Conservation (phyloP, 2,113 vertebrate species). For the Poeciliopsis prolifica region DNA sequence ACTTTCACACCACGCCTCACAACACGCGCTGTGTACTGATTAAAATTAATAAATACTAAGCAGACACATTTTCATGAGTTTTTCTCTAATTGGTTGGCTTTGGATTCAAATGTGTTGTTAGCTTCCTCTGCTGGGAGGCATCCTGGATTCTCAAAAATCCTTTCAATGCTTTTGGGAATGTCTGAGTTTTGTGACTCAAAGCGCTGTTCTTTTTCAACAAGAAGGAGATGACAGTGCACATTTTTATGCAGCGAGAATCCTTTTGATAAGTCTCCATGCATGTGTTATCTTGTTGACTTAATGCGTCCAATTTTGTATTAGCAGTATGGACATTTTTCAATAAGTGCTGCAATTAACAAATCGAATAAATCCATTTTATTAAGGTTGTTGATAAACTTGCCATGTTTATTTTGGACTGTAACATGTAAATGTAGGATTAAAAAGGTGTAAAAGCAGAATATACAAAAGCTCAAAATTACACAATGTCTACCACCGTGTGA, state of each 20-base stretch:
- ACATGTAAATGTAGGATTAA: too few species aligned
- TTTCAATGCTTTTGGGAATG: constrained; percentile 11
- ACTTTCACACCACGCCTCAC: constrained; percentile 8
- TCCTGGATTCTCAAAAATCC: constrained; percentile 65
- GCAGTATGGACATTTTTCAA: too few species aligned
- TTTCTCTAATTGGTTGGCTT: constrained; percentile 20
- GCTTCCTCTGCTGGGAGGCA: constrained; percentile 37
- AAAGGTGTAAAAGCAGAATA: too few species aligned
- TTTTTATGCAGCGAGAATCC: constrained; percentile 53
- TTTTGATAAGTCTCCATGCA: constrained; percentile 10
- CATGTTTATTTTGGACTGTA: too few species aligned
- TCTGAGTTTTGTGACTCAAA: constrained; percentile 34
- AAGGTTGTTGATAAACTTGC: too few species aligned
- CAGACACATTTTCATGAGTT: constrained; percentile 30
- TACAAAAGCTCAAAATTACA: too few species aligned
- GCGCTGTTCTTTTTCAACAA: constrained; percentile 72
- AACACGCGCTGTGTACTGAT: constrained; percentile 3
- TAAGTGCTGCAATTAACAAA: background rate
- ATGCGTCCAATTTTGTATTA: background rate
- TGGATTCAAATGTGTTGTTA: constrained; percentile 29
- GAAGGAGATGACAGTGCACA: constrained; percentile 61
- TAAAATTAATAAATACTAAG: constrained; percentile 7
- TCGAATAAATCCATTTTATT: background rate
- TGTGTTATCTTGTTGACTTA: background rate
- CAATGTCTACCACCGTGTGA: too few species aligned